Evolutionary conservation across 2,113 vertebrate genomes (phyloP).

Genomic region (Mormoops blainvillei): DNA sequence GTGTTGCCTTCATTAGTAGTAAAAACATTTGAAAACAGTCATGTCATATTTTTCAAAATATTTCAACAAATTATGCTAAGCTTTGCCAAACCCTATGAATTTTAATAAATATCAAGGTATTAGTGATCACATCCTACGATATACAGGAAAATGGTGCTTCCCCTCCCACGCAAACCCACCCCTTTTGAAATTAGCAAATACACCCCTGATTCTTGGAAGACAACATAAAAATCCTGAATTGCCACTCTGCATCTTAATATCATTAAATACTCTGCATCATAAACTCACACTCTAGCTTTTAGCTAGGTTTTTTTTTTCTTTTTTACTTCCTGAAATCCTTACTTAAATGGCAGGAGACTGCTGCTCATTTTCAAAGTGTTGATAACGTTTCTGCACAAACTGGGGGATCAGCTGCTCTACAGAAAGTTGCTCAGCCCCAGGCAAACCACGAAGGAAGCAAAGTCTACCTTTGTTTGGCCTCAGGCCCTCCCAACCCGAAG

Average conservation of each 20-base stretch:
- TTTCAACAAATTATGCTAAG: not conserved
- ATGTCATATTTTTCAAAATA: not conserved
- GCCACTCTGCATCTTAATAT: not conserved
- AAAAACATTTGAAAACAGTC: conserved; percentile 25
- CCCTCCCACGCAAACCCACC: rapidly evolving
- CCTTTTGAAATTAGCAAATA: not conserved
- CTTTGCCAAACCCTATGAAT: not conserved
- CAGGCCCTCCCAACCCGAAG: not conserved
- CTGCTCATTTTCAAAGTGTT: not conserved
- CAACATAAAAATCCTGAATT: not conserved
- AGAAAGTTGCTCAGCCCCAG: not conserved
- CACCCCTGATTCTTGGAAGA: not conserved
- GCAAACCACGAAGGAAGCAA: not conserved
- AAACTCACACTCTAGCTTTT: not conserved
- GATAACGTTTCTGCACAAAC: not conserved
- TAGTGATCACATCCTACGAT: not conserved
- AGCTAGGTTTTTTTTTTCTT: no score
- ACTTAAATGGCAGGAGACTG: not conserved
- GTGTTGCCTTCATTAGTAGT: not conserved
- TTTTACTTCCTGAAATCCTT: not conserved
- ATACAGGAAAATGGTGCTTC: not conserved
- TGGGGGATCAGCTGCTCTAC: not conserved
- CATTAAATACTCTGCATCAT: not conserved
- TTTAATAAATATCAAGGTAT: not conserved
- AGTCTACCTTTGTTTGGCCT: not conserved